Conservation (phyloP, 2,888 invertebrate genomes). For the Drosophila siamana region DNA sequence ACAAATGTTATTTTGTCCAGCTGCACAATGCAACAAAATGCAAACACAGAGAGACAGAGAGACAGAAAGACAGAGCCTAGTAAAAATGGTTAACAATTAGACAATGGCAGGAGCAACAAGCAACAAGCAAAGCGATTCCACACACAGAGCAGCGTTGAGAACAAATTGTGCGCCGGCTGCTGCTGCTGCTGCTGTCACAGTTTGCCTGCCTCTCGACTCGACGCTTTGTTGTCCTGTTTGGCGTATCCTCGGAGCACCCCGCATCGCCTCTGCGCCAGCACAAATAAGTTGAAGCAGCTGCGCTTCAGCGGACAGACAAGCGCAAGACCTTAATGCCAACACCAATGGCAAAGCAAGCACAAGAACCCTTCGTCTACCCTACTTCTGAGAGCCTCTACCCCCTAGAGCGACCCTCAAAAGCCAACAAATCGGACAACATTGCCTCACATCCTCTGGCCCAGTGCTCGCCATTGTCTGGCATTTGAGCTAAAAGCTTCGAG, state of each 20-base stretch:
- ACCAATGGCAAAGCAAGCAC: background rate
- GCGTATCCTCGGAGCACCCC: slow-evolving; percentile 36
- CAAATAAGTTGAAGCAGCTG: slow-evolving; percentile 72
- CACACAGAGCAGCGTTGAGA: slow-evolving; percentile 51
- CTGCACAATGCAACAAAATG: slow-evolving; percentile 65
- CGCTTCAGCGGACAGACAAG: slow-evolving; percentile 43
- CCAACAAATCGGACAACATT: slow-evolving; percentile 77
- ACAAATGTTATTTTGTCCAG: slow-evolving; percentile 70
- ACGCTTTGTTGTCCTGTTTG: slow-evolving; percentile 37
- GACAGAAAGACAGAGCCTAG: slow-evolving; percentile 14
- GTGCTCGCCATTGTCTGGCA: slow-evolving; percentile 62
- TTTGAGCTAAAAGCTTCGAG: slow-evolving; percentile 81
- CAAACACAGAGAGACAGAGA: slow-evolving; percentile 25
- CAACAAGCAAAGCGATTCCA: slow-evolving; percentile 79
- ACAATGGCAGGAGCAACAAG: slow-evolving; percentile 74
- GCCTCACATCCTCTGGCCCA: slow-evolving; percentile 41
- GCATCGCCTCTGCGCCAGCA: slow-evolving; percentile 8
- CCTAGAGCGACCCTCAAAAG: slow-evolving; percentile 52
- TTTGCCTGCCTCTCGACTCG: slow-evolving; percentile 4
- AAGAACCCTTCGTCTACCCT: slow-evolving; percentile 16
- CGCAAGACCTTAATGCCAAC: slow-evolving; percentile 8
- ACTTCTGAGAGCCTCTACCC: background rate
- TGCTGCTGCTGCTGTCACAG: slow-evolving; percentile 6
- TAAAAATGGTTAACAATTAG: slow-evolving; percentile 75
- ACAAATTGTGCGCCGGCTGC: slow-evolving; percentile 72